A percentile compares a stretch with the other conserved stretches of the same genome.
Conservation (phyloP, 2,797 vertebrate genomes). For the Euthynnus affinis region DNA sequence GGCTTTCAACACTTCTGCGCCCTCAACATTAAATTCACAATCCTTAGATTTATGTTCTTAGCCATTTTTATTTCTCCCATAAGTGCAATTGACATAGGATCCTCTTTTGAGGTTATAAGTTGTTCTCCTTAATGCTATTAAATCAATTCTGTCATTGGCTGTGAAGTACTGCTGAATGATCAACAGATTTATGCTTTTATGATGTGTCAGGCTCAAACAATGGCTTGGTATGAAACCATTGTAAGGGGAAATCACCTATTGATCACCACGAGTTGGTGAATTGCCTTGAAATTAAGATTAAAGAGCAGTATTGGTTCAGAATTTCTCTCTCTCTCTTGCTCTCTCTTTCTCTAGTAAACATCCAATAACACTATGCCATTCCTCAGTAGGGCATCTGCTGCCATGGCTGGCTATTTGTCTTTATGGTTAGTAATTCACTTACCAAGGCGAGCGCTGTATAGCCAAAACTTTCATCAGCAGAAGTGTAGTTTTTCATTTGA, state of each 20-base stretch:
- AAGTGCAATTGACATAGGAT: background rate
- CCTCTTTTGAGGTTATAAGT: background rate
- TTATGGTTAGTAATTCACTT: conserved; percentile 75
- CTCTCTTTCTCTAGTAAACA: conserved; percentile 65
- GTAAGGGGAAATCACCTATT: conserved; percentile 59
- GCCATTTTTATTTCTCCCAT: background rate
- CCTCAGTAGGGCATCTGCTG: conserved; percentile 73
- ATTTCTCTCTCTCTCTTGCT: conserved; percentile 38
- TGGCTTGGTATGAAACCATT: conserved; percentile 56
- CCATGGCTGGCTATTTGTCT: conserved; percentile 70
- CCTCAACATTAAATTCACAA: background rate
- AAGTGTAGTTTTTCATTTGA: conserved; percentile 66
- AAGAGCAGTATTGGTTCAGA: conserved; percentile 55
- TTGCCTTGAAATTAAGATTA: conserved; percentile 76
- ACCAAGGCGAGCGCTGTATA: conserved; percentile 40
- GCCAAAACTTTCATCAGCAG: conserved; percentile 66
- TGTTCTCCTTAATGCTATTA: conserved; percentile 20
- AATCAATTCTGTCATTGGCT: conserved; percentile 33
- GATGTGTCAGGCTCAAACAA: conserved; percentile 53
- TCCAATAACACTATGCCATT: conserved; percentile 66
- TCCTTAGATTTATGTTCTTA: background rate
- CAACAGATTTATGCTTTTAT: conserved; percentile 54
- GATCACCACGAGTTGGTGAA: conserved; percentile 67
- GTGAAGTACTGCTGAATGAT: conserved; percentile 32
- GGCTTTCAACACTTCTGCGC: background rate